These are phyloP conservation scores for Brachycybe producta DNA, from an alignment of 2,888 invertebrate genomes.

Conservation along the genomic window DNA sequence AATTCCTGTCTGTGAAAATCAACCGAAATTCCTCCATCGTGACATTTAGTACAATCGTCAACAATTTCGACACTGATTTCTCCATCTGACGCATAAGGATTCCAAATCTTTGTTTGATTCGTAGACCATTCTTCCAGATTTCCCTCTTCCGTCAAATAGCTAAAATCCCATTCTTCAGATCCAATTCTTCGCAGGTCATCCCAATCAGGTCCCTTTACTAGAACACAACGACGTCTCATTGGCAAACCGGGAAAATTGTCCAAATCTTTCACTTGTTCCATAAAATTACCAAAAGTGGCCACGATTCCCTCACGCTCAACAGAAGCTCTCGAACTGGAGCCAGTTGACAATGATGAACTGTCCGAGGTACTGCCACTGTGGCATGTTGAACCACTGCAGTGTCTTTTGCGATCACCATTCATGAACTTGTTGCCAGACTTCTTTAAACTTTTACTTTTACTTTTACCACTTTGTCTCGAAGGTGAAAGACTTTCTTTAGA, in stretches of 20 bases:
- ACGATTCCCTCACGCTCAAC: background rate
- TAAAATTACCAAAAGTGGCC: background rate
- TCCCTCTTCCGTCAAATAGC: background rate
- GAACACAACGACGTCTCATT: background rate
- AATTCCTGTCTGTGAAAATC: no score
- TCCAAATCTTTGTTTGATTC: background rate
- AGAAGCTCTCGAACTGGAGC: constrained; percentile 9
- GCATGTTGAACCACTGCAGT: no score
- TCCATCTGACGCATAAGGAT: background rate
- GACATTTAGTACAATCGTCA: background rate
- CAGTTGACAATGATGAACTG: no score
- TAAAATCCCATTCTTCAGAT: constrained; percentile 1
- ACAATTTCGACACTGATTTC: background rate
- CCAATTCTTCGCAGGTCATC: constrained; percentile 4
- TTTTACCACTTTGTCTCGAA: no score
- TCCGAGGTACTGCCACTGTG: no score
- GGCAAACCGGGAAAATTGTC: background rate
- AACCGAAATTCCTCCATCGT: no score
- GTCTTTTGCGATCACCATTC: no score
- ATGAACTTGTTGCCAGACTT: no score
- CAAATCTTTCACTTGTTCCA: background rate
- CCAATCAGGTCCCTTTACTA: constrained; percentile 14
- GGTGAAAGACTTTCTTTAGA: no score
- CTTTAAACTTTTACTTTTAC: no score
- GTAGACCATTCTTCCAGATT: background rate